phyloP scores from a whole-genome alignment of 1,140 invertebrate genomes.

The Apis florea region DNA sequence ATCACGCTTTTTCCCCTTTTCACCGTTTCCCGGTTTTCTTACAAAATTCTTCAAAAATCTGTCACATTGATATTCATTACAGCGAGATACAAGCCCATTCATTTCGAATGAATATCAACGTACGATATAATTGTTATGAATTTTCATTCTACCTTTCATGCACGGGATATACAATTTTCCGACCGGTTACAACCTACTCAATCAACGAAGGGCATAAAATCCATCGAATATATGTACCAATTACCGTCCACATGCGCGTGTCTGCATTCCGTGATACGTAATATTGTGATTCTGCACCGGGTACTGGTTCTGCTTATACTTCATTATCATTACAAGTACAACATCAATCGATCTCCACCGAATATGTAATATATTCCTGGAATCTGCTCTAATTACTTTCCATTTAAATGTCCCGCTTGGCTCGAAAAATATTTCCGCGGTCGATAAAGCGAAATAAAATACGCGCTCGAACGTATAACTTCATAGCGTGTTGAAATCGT shows the following conservation, averaged over 20 bases:
- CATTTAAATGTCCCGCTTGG: slow-evolving; percentile 54
- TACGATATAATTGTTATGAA: slow-evolving; percentile 47
- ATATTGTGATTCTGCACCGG: slow-evolving; percentile 52
- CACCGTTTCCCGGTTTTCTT: no score
- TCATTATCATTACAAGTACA: slow-evolving; percentile 63
- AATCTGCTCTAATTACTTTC: slow-evolving; percentile 62
- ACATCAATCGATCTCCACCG: slow-evolving; percentile 57
- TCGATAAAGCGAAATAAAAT: slow-evolving; percentile 16
- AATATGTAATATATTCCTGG: slow-evolving; percentile 45
- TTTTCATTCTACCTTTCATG: slow-evolving; percentile 12
- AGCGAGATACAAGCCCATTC: not conserved
- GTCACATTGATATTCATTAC: not conserved
- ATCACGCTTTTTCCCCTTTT: no score
- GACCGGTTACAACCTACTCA: slow-evolving; percentile 49
- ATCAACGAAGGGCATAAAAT: slow-evolving; percentile 59
- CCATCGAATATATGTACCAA: slow-evolving; percentile 61
- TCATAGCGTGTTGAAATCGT: not conserved
- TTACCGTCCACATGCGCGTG: slow-evolving; percentile 27
- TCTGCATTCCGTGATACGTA: slow-evolving; percentile 40
- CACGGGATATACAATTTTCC: slow-evolving; percentile 39
- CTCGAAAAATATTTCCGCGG: slow-evolving; percentile 52
- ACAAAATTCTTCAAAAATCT: no score
- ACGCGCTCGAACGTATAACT: not conserved
- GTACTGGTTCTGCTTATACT: slow-evolving; percentile 53
- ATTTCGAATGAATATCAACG: slow-evolving; percentile 19